These are phyloP conservation scores for Thymelicus lineola DNA, from an alignment of 2,888 invertebrate genomes.

Conservation along the genomic window DNA sequence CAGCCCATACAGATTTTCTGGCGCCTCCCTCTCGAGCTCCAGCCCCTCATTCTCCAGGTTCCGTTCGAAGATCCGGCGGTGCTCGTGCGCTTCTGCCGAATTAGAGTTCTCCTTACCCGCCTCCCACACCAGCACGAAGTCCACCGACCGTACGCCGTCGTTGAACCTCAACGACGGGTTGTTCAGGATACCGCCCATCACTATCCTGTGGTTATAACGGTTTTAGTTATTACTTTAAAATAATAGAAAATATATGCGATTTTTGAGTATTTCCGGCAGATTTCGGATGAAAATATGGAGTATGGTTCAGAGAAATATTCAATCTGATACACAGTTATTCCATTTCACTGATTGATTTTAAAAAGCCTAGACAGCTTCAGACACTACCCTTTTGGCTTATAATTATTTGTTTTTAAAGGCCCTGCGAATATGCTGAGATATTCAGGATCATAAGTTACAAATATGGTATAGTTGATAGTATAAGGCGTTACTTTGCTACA, in stretches of 20 bases:
- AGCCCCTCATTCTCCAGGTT: constrained; percentile 91
- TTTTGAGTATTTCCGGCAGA: too few species aligned
- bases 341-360: too few species aligned
- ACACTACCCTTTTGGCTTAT: too few species aligned
- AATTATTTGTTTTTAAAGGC: too few species aligned
- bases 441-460: too few species aligned
- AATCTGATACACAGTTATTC: too few species aligned
- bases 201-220: constrained; percentile 57
- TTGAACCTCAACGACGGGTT: constrained; percentile 87
- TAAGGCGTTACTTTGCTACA: too few species aligned
- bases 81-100: constrained; percentile 69
- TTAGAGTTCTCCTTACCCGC: constrained; percentile 80
- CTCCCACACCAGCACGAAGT: constrained; percentile 93
- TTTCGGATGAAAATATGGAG: too few species aligned
- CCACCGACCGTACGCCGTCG: constrained; percentile 89
- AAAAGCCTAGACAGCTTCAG: too few species aligned
- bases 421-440: too few species aligned
- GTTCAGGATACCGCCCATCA: constrained; percentile 71
- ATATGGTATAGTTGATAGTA: too few species aligned
- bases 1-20: constrained; percentile 86
- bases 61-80: constrained; percentile 87
- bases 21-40: constrained; percentile 88
- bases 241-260: neutral
- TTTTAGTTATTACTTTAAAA: neutral
- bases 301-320: too few species aligned